These are phyloP conservation scores for Plumapathes pennacea DNA, from an alignment of 92 coral and sea anemone genomes.

Conservation along the genomic window DNA sequence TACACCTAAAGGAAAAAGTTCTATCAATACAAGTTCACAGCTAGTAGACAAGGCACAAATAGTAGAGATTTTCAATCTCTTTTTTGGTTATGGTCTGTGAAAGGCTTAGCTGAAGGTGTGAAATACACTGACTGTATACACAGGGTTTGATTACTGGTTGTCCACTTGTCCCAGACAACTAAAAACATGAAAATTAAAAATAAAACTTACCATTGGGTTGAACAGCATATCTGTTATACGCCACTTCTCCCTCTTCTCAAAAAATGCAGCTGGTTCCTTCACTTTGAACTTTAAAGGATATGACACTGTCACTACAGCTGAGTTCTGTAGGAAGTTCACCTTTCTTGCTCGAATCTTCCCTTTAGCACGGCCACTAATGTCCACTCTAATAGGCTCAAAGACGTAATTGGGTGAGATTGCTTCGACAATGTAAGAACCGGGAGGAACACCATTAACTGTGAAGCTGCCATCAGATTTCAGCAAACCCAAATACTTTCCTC, in stretches of 20 bases:
- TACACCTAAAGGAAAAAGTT: too few species aligned
- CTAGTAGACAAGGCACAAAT: too few species aligned
- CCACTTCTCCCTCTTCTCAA: constrained; percentile 94
- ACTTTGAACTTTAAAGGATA: constrained; percentile 92
- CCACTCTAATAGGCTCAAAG: constrained; percentile 96
- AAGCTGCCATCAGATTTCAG: constrained; percentile 89
- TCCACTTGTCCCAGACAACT: neutral
- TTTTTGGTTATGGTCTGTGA: too few species aligned
- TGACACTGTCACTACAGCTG: constrained; percentile 91
- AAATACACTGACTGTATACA: too few species aligned
- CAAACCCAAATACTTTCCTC: constrained; percentile 90
- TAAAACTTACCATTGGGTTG: constrained; percentile 91
- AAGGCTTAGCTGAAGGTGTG: too few species aligned
- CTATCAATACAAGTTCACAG: too few species aligned
- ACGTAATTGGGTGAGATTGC: constrained; percentile 89
- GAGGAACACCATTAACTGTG: constrained; percentile 80
- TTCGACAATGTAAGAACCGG: constrained; percentile 95
- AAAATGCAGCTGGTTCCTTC: constrained; percentile 91
- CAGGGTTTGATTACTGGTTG: too few species aligned
- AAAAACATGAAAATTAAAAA: neutral
- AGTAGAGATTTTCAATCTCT: too few species aligned
- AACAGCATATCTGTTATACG: constrained; percentile 88
- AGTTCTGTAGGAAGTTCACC: constrained; percentile 97
- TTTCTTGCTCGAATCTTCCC: constrained; percentile 96
- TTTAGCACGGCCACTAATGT: constrained; percentile 90